Percentiles rank a stretch among this genome's conserved stretches.
Conservation (phyloP, 2,888 invertebrate species). For the Diaperis boleti region DNA sequence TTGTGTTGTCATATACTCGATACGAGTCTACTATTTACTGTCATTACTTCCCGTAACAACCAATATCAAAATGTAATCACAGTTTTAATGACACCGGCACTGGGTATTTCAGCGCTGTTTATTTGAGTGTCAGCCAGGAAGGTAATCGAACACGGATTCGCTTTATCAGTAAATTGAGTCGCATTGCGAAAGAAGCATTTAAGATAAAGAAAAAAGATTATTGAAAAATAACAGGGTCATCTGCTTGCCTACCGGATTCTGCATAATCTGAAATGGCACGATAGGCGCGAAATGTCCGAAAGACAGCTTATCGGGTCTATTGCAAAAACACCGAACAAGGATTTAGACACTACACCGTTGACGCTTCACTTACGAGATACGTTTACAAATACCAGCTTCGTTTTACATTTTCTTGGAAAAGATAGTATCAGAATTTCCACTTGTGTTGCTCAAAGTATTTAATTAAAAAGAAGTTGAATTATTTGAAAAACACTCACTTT, state of each 20-base stretch:
- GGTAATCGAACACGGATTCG: slow-evolving; percentile 50
- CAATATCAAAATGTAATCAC: too few relatives aligned
- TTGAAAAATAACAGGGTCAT: slow-evolving; percentile 52
- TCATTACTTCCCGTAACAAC: too few relatives aligned
- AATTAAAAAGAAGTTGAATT: too few relatives aligned
- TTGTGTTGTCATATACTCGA: too few relatives aligned
- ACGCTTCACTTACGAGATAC: slow-evolving; percentile 37
- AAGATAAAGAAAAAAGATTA: slow-evolving; percentile 51
- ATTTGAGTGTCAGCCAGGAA: slow-evolving; percentile 27
- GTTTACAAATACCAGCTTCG: slow-evolving; percentile 37
- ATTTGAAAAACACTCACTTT: too few relatives aligned
- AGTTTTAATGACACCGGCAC: neutral
- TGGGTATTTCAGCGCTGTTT: slow-evolving; percentile 13
- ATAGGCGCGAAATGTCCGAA: slow-evolving; percentile 49
- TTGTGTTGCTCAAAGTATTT: too few relatives aligned
- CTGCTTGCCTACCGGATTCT: slow-evolving; percentile 46
- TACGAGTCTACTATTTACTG: too few relatives aligned
- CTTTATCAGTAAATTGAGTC: slow-evolving; percentile 52
- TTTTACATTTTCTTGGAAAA: neutral
- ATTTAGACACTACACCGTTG: slow-evolving; percentile 45
- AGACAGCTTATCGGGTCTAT: slow-evolving; percentile 49
- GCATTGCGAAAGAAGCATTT: slow-evolving; percentile 49
- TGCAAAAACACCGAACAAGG: slow-evolving; percentile 47
- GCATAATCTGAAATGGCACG: slow-evolving; percentile 51
- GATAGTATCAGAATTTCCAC: too few relatives aligned